Base-by-base conservation (phyloP, 2,888 invertebrate genomes). In the Leucophora obtusa region DNA sequence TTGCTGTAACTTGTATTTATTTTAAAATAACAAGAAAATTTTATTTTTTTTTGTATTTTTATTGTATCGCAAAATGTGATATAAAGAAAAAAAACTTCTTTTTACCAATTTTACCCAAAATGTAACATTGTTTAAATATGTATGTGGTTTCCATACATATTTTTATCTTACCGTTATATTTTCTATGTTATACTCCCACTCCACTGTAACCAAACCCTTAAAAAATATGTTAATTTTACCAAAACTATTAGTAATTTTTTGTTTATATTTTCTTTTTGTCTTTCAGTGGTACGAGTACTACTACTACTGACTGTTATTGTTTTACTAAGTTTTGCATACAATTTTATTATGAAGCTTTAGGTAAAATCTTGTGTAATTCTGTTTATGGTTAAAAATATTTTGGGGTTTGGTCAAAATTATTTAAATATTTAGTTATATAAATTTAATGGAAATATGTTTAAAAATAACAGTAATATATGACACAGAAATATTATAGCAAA, bases 1-100 rank as follows among this genome's bases (percentile, higher is more conserved):
- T 43, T 56, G 60, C 47, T 54, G 50, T 54, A 72, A 72, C 59
- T 60, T 72, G 54, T 51, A 58, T 53, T 70, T 63, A 47, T 50
- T 76, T 38, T 53, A 51, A 38, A 63, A 58, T 38, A 59, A 76
- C 58, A 43, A 71, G 38, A 28, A 10, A 8, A 3, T 21, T 28
- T 28, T n/a, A n/a, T n/a, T 28, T 28, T 28, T 28, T 3, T 28
- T 28, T 58, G 24, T 21, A 24, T 3, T 14, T 53, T 21, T 53
- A 21, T 18, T 53, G n/a, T 47, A 47, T 47, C 43, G 43, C 43
- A 47, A 47, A 47, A 47, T 38, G 11, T 38, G 11, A 38, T 11
- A 38, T 38, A 38, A 38, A 11, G 11, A 8, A 38, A 38, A 38
- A 38, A 8, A 38, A 38, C 11, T 38, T 38, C 11, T 47, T n/a